Conservation (phyloP, 2,797 vertebrate species). For the Cuculus canorus region DNA sequence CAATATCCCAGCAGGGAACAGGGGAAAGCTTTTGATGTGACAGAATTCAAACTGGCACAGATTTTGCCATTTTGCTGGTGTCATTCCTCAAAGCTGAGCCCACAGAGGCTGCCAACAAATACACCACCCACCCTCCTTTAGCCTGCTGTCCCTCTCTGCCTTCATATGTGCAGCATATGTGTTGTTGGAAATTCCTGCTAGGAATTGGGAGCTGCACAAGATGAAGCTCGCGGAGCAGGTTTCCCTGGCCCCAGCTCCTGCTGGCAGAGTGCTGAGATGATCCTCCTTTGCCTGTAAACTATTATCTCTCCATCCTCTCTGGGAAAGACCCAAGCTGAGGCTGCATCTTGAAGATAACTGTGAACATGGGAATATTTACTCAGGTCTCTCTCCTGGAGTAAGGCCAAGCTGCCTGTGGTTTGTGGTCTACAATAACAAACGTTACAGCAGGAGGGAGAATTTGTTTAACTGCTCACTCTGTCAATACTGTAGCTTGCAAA, state of each 20-base stretch:
- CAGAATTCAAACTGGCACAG: not conserved
- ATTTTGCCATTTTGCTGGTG: not conserved
- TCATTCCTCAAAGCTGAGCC: not conserved
- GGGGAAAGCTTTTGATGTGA: not conserved
- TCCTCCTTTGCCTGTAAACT: not conserved
- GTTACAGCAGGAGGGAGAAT: constrained; percentile 24
- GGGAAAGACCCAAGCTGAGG: not conserved
- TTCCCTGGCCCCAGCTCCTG: not conserved
- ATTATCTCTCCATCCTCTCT: not conserved
- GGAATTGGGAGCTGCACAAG: not conserved
- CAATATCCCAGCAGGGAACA: not conserved
- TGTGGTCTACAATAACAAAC: constrained; percentile 46
- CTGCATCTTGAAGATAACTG: constrained; percentile 35
- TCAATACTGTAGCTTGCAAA: constrained; percentile 47
- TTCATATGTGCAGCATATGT: too few species aligned
- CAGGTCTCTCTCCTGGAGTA: constrained; percentile 35
- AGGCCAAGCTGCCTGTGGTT: constrained; percentile 54
- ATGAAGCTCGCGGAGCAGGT: not conserved
- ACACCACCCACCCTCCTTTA: not conserved
- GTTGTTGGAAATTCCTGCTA: not conserved
- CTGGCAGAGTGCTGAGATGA: not conserved
- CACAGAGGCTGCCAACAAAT: not conserved
- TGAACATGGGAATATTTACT: constrained; percentile 15
- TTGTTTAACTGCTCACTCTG: constrained; percentile 59
- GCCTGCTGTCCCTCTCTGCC: not conserved